These are phyloP conservation scores for Bedellia somnulentella DNA, from an alignment of 2,888 invertebrate species.

Conservation along the genomic window DNA sequence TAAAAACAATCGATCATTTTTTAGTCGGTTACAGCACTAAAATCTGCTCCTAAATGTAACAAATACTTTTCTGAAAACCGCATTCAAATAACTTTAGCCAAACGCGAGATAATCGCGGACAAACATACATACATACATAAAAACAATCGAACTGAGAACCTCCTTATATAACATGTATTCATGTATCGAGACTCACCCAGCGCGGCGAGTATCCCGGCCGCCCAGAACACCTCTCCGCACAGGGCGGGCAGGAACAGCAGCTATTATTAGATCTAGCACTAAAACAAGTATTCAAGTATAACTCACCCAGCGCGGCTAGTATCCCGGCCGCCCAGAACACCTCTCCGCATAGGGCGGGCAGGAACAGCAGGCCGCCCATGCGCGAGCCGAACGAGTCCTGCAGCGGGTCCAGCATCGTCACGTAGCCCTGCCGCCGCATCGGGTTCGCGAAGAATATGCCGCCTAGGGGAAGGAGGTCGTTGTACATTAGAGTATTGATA, in stretches of 20 bases:
- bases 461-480: constrained; percentile 56
- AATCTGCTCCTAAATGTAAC: too few species aligned
- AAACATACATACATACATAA: too few species aligned
- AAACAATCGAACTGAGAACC: too few species aligned
- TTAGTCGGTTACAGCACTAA: too few species aligned
- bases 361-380: constrained; percentile 97
- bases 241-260: constrained; percentile 95
- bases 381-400: constrained; percentile 95
- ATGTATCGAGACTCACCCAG: constrained; percentile 64
- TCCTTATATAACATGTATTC: constrained; percentile 1
- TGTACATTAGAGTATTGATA: too few species aligned
- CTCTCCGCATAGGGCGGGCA: constrained; percentile 96
- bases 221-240: constrained; percentile 98
- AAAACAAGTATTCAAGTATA: constrained; percentile 3
- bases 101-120: too few species aligned
- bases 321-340: constrained; percentile 99
- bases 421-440: constrained; percentile 96
- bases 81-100: too few species aligned
- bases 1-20: too few species aligned
- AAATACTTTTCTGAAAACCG: too few species aligned
- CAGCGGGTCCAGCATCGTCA: constrained; percentile 98
- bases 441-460: constrained; percentile 98
- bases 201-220: constrained; percentile 95
- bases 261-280: too few species aligned
- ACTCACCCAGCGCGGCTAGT: constrained; percentile 85